These are phyloP conservation scores for Tautogolabrus adspersus DNA, from an alignment of 2,113 vertebrate species.

Conservation along the genomic window DNA sequence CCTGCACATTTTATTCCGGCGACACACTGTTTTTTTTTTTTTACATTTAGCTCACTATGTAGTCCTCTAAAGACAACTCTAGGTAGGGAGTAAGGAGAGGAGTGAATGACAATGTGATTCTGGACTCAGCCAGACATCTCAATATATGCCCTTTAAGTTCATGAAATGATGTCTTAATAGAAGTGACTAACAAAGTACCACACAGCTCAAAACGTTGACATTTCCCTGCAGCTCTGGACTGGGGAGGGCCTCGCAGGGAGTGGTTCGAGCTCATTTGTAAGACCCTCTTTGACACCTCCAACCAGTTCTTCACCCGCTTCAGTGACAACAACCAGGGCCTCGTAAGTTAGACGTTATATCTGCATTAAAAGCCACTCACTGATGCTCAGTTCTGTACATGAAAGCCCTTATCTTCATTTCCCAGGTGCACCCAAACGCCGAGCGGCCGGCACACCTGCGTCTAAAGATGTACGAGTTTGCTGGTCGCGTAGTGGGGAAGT, in stretches of 20 bases:
- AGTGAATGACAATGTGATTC: too few species aligned
- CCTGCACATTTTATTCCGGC: too few species aligned
- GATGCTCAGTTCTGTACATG: not conserved
- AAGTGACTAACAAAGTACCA: not conserved
- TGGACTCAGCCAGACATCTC: too few species aligned
- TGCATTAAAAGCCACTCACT: not conserved
- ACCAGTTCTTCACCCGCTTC: constrained; percentile 95
- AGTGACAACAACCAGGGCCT: constrained; percentile 97
- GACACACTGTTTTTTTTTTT: too few species aligned
- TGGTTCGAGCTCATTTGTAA: constrained; percentile 99
- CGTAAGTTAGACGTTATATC: constrained; percentile 73
- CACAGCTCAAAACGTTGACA: not conserved
- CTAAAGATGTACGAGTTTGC: constrained; percentile 98
- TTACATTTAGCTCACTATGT: too few species aligned
- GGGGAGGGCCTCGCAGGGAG: constrained; percentile 97
- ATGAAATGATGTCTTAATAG: not conserved
- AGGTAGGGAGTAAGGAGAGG: too few species aligned
- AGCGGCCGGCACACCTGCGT: constrained; percentile 88
- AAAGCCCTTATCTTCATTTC: not conserved
- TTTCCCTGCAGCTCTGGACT: constrained; percentile 90
- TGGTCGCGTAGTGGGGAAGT: constrained; percentile 95
- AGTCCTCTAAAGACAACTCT: too few species aligned
- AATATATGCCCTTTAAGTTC: too few species aligned
- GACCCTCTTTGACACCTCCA: constrained; percentile 94
- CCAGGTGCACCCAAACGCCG: constrained; percentile 96